Base-by-base conservation (phyloP, 1,140 invertebrate species). In the Bathynomus jamesi region DNA sequence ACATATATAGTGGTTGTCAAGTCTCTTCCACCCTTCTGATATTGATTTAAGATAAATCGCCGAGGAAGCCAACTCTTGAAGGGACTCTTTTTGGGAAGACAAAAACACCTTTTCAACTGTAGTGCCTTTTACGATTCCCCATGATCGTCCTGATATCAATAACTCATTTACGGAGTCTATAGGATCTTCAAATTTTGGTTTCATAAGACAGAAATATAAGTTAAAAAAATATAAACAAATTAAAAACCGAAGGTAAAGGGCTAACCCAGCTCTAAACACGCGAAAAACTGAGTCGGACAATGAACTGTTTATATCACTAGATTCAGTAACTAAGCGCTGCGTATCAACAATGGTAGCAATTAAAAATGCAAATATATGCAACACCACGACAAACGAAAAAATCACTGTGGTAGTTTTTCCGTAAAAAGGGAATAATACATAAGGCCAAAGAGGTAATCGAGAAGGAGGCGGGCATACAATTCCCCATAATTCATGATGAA, bases 161-260 rank as follows among this genome's bases (percentile, higher is more conserved):
- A 76, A 61, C 11, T 46, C 74, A 3, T 60, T 28, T 17, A 71
- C 65, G 11, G 68, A 31, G 31, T 65, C 61, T n/a, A 76, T 53
- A n/a, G 74, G 71, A 0, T 67, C 46, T 27, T 76, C 74, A 31
- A 72, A 76, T 29, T 70, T 72, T 21, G 74, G 67, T 28, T 76
- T 70, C 17, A 76, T 69, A 27, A 76, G 60, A 28, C 71, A 76
- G 46, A 63, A 76, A 29, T 46, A 76, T 29, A 76, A 28, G 30
- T 73, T 76, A 70, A 70, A 76, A 40, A 76, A 76, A 60, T 76
- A 73, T 4, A 76, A 61, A 30, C 74, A 76, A n/a, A 69, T 68
- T 71, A 76, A 72, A 32, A 76, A 31, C 3, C 71, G 40, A 29
- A 72, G 46, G 53, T 76, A 76, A 13, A 76, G 61, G 4, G 74